Conservation (phyloP, 1,140 invertebrate species). For the Armadillidium nasatum region DNA sequence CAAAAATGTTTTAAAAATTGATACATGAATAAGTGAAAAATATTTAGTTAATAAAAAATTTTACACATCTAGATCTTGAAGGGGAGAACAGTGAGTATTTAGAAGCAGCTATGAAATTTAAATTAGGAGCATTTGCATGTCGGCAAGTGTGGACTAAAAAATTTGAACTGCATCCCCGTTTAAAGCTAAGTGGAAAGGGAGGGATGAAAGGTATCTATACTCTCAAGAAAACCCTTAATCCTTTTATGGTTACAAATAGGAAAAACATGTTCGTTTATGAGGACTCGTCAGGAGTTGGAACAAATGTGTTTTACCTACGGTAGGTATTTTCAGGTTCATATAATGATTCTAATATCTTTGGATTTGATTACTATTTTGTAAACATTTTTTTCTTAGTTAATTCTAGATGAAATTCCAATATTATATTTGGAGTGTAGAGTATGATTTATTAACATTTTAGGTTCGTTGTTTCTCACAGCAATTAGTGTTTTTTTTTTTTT, state of each 20-base stretch:
- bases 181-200: constrained; percentile 55
- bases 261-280: constrained; percentile 77
- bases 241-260: constrained; percentile 69
- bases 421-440: no score
- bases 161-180: constrained; percentile 66
- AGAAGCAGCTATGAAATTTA: constrained; percentile 55
- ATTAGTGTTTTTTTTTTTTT: no score
- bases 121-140: constrained; percentile 67
- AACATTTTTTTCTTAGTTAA: no score
- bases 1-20: no score
- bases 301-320: constrained; percentile 43
- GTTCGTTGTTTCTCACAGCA: no score
- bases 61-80: constrained; percentile 45
- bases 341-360: no score
- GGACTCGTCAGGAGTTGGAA: constrained; percentile 58
- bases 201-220: constrained; percentile 51
- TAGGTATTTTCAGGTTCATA: not conserved
- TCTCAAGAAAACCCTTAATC: constrained; percentile 62
- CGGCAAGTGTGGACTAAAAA: constrained; percentile 66
- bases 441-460: no score
- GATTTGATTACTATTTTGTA: no score
- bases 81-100: constrained; percentile 49
- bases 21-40: no score
- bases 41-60: not conserved
- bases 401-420: no score